Evolutionary conservation across 2,797 vertebrate species (phyloP), one percentile per base, ranked within the genome.

Genomic region (Macrochelys suwanniensis): DNA sequence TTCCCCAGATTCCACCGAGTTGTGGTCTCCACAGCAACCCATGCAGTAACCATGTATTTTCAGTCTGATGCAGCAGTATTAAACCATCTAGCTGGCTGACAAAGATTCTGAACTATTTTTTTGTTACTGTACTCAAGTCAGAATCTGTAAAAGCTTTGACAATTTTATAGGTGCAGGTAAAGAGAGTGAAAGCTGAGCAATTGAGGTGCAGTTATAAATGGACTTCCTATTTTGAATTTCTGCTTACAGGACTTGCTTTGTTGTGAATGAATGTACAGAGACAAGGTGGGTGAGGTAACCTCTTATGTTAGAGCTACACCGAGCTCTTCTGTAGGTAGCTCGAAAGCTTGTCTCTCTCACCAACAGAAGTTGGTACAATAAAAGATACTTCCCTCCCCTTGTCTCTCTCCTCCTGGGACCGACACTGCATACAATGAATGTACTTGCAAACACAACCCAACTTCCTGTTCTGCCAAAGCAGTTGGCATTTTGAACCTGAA

Each of bases 61-160:
- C 78, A 45, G 81, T 0, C 0, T 0, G 16, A n/a, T 51, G 84
- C n/a, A 16, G 9, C 1, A 33, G 91, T 23, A 1, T 1, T 65
- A 59, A 88, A n/a, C 31, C 0, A 0, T 21, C 59, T 65, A 80
- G 31, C 77, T 65, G 42, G n/a, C 15, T 54, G 80, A 42, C 23
- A 37, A 21, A 71, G 68, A 42, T 23, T 37, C 68, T 71, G 68
- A 37, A 71, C 37, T 71, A 23, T 6, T 42, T 71, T 61, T 61
- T 33, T 61, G 31, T 33, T 61, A 33, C 59, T 61, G 15, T 61
- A 61, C 6, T 61, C 59, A 31, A 13, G 59, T 61, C 59, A 61
- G 59, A 61, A 33, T 61, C 28, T 33, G 59, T 33, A 61, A 61
- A 61, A 33, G 26, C 28, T 59, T 31, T 6, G 28, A 59, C 26